Evolutionary conservation across 2,113 vertebrate genomes (phyloP).

Genomic region (Lepisosteus osseus): DNA sequence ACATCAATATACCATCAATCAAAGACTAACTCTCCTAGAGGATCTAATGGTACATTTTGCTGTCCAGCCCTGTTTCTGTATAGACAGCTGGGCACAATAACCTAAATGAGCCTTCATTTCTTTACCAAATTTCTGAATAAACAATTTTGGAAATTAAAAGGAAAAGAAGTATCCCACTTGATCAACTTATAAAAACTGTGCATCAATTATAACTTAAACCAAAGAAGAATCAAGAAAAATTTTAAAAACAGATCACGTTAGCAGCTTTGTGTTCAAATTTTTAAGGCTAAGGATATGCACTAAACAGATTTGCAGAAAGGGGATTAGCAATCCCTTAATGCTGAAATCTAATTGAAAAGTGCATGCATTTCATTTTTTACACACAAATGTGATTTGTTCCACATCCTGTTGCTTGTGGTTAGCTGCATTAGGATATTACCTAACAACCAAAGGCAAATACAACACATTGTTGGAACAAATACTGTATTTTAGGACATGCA

Average conservation of each 20-base stretch:
- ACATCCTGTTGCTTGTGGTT: slow-evolving; percentile 56
- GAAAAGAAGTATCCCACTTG: slow-evolving; percentile 44
- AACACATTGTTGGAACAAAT: too few relatives aligned
- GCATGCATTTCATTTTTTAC: slow-evolving; percentile 60
- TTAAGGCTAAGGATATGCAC: slow-evolving; percentile 68
- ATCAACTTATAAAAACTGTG: slow-evolving; percentile 58
- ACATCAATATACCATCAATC: slow-evolving; percentile 78
- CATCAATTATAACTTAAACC: slow-evolving; percentile 47
- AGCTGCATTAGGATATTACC: slow-evolving; percentile 59
- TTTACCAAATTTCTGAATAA: slow-evolving; percentile 48
- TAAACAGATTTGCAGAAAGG: slow-evolving; percentile 56
- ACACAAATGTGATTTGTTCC: slow-evolving; percentile 65
- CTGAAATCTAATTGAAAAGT: slow-evolving; percentile 70
- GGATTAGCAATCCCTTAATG: slow-evolving; percentile 71
- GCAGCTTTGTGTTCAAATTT: slow-evolving; percentile 35
- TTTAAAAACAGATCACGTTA: slow-evolving; percentile 46
- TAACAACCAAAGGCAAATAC: not conserved
- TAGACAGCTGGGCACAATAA: slow-evolving; percentile 55
- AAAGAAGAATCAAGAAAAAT: slow-evolving; percentile 38
- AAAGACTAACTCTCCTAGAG: slow-evolving; percentile 65
- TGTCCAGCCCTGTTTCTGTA: slow-evolving; percentile 46
- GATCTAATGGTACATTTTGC: slow-evolving; percentile 64
- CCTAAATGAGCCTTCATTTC: slow-evolving; percentile 53
- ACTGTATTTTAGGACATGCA: too few relatives aligned
- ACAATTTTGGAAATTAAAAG: slow-evolving; percentile 47